Evolutionary conservation across 2,797 vertebrate species (phyloP), one percentile per base, ranked within the genome.

Genomic region (Sparidentex hasta): DNA sequence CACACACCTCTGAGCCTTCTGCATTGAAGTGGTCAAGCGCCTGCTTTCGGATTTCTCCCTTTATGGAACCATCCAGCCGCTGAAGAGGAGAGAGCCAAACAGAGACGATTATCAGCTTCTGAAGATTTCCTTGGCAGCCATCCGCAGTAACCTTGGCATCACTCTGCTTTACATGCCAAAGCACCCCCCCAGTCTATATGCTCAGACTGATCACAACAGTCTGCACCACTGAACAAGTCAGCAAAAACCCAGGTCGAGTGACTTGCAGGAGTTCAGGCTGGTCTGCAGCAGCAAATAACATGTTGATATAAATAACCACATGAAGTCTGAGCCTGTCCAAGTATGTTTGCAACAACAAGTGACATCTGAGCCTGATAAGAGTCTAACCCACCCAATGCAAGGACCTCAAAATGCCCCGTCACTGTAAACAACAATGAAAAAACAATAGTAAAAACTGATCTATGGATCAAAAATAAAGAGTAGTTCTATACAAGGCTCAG

Each of bases 21-120:
- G 98, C 98, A 65, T 99, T 99, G 94, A 99, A 99, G 95, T 99
- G 98, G 92, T 99, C 98, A 72, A 99, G 95, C 0, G 98, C 98
- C 94, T 99, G 98, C 90, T 99, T 99, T 81, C 98, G 95, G 89
- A 99, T 96, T 94, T 99, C 98, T 91, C 98, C 98, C 91, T 98
- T 99, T 94, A 99, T 99, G 14, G 98, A 99, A 65, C 98, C 98
- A 77, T 99, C 98, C 93, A 99, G 87, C 71, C 98, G 97, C 98
- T 99, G 91, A 72, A 83, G 64, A 83, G 65, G 46, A 82, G 1
- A 82, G 46, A 78, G 48, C 20, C 54, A 80, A 52, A 76, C 11
- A 68, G 11, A 82, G 2, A 75, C 0, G 41, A 70, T 74, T 41
- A 38, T 38, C 16, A 82, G 41, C n/a, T 51, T 33, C 52, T 62